Conservation (phyloP, 2,888 invertebrate species). For the Mythimna impura region DNA sequence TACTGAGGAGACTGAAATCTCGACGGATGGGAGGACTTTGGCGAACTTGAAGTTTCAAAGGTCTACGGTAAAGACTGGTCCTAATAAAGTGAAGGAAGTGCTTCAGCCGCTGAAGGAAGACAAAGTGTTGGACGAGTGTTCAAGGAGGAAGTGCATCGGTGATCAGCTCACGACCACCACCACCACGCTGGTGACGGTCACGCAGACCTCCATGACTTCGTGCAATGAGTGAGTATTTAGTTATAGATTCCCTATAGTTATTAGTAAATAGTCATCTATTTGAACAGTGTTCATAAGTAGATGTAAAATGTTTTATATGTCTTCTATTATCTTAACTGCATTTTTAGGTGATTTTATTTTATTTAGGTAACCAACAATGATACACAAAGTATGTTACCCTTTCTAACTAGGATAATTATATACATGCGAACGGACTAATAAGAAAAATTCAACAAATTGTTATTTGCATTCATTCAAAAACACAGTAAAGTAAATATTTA, state of each 20-base stretch:
- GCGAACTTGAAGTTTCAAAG: constrained; percentile 86
- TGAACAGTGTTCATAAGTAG: not conserved
- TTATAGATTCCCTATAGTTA: not conserved
- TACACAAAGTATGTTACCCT: too few relatives aligned
- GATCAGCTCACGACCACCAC: constrained; percentile 85
- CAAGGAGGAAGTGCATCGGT: constrained; percentile 83
- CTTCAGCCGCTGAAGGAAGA: constrained; percentile 84
- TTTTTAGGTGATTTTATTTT: too few relatives aligned
- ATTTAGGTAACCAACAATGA: too few relatives aligned
- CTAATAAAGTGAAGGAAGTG: constrained; percentile 82
- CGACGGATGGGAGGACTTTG: constrained; percentile 82
- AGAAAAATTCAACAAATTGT: too few relatives aligned
- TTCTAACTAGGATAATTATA: too few relatives aligned
- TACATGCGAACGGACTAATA: too few relatives aligned
- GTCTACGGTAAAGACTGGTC: constrained; percentile 83
- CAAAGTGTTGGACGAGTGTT: constrained; percentile 79
- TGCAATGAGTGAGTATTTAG: constrained; percentile 88
- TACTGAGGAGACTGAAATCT: constrained; percentile 86
- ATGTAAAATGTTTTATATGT: too few relatives aligned
- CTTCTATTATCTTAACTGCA: not conserved
- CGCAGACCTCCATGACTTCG: constrained; percentile 85
- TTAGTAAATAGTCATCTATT: not conserved
- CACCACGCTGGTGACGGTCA: constrained; percentile 86
- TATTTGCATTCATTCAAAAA: too few relatives aligned
- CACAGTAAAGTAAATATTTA: too few relatives aligned